Base-by-base conservation (phyloP, 2,797 vertebrate species). In the Molothrus aeneus region DNA sequence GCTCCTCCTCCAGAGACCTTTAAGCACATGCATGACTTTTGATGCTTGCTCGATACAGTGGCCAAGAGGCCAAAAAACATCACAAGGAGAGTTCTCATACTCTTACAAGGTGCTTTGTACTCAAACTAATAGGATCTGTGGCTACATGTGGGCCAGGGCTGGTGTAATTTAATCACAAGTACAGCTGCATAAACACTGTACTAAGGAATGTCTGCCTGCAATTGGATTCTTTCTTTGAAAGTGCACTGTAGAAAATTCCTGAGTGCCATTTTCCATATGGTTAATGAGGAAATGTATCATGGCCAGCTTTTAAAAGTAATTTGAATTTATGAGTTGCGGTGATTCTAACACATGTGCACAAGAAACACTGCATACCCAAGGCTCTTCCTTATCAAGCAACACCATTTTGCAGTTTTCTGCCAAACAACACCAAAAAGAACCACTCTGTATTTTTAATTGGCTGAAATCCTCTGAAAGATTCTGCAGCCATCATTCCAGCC, bases 181-280 rank as follows among this genome's bases (percentile, higher is more conserved):
- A 98, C 99, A 99, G 99, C 99, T 99, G 99, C 98, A 98, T 98
- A 99, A 99, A 99, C 99, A 99, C 97, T 97, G 98, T 98, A 98
- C 98, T 97, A 95, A 98, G 98, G 98, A 99, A 99, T 98, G 98
- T 98, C 98, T 98, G 98, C 97, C 98, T 98, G 98, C 98, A 98
- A 98, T 98, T 98, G 98, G 98, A 98, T 98, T 98, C 98, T 97
- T 98, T 98, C 98, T 98, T 98, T 98, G 98, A 98, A 98, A 98
- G 97, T 96, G 97, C 95, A 95, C 97, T 98, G 96, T 95, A 97
- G 97, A 98, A 97, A 98, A 98, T 98, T 98, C 97, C 97, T 97
- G 96, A 98, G 97, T 98, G 97, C 98, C 98, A 98, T 98, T 99
- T 99, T 99, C 98, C 98, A 99, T 98, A 99, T 98, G 98, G 98